Base-by-base conservation (phyloP, 2,888 invertebrate species). In the Cephonodes hylas region DNA sequence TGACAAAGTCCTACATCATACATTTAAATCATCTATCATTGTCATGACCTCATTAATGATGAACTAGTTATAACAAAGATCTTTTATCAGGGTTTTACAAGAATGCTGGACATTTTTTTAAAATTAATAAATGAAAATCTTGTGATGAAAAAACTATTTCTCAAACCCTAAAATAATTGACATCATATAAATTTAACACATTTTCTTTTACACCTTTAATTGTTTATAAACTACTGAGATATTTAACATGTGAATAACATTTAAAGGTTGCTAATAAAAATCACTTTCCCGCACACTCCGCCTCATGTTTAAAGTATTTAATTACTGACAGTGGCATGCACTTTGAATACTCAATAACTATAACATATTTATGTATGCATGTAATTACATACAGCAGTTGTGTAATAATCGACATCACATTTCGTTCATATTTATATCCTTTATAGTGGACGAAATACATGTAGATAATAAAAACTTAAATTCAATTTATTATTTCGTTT, bases 401-500 rank as follows among this genome's bases (percentile, higher is more conserved):
- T 85, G 85, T 83, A 85, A 84, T 81, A 73, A 72, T 74, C 72
- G 74, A 73, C 61, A 74, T 65, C 68, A 72, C 66, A 65, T 62
- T 31, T 57, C 58, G 10, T n/a, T 34, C n/a, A 2, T 53, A 44
- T 44, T 18, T 31, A 18, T 31, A 15, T 8, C 1, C 18, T 1
- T 18, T 6, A 27, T 18, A 27, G 7, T 2, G n/a, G 27, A 15
- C 8, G 15, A 7, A 38, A 5, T 25, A 25, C 23, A 10, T 20
- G 7, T 46, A 46, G 13, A 13, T 15, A 18, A 18, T 31, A 31
- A 3, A 7, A 4, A n/a, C 3, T n/a, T 23, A 46, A 23, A n/a
- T 46, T 46, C 13, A 25, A n/a, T 8, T 31, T 53, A 53, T 27
- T n/a, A 53, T 10, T 31, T 10, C 27, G 10, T 10, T 31, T 31